These are phyloP conservation scores for Rattus rattus DNA, from an alignment of 2,113 vertebrate genomes.

Conservation along the genomic window DNA sequence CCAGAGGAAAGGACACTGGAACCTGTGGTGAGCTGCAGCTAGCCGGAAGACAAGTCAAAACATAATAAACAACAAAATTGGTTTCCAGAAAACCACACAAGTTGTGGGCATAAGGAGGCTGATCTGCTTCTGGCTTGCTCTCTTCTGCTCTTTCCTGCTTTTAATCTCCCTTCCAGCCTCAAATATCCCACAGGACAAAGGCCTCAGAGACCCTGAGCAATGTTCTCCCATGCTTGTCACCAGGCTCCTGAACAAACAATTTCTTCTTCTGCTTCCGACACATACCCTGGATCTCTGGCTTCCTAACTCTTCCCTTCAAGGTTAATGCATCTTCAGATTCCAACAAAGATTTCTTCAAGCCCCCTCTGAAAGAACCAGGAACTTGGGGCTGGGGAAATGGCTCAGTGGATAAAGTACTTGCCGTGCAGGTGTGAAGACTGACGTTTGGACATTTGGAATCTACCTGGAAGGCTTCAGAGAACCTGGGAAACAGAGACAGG, in stretches of 20 bases:
- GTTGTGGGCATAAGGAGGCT: rapidly evolving
- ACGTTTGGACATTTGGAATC: not conserved
- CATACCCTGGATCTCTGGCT: not conserved
- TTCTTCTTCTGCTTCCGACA: not conserved
- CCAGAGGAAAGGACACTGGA: not conserved
- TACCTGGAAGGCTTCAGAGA: not conserved
- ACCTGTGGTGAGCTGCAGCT: not conserved
- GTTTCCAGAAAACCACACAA: not conserved
- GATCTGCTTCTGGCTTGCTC: not conserved
- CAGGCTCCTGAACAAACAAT: not conserved
- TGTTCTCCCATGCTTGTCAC: not conserved
- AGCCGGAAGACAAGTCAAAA: not conserved
- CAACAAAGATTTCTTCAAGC: not conserved
- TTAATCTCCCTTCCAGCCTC: not conserved
- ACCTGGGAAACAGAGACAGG: not conserved
- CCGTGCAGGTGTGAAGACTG: not conserved
- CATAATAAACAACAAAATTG: not conserved
- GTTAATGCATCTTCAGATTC: not conserved
- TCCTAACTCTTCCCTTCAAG: not conserved
- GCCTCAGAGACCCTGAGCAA: not conserved
- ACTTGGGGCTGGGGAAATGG: not conserved
- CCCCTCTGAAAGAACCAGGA: not conserved
- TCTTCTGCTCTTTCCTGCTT: not conserved
- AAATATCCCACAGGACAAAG: not conserved
- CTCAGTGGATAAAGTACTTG: not conserved